Evolutionary conservation across 2,888 invertebrate genomes (phyloP), one percentile per base, ranked within the genome.

Genomic region (Melanophora roralis): DNA sequence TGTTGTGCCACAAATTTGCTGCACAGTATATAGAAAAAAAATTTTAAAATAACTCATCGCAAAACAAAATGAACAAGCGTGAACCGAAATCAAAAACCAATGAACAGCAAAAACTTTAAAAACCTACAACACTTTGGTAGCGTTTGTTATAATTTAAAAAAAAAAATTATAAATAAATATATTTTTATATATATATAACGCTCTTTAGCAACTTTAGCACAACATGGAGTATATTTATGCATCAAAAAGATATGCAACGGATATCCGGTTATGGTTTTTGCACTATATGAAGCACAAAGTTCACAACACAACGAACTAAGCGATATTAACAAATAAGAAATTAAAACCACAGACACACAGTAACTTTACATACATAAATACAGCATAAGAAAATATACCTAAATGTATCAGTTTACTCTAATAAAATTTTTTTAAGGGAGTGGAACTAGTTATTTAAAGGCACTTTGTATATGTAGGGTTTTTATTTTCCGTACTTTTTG

Each of bases 241-340:
- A 60, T 36, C 53, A 43, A 51, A 69, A 79, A 62, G 65, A 65
- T 65, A 80, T 78, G 36, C 73, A 72, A 43, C 71, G 75, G 79
- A 75, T 80, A 75, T 80, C 75, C 79, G 75, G 60, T 80, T 71
- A 65, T 72, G 74, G 75, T 40, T 71, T 75, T 75, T 62, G 71
- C 71, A 43, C 75, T 75, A 72, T 62, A 62, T 57, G 75, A 38
- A 71, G 71, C 65, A 67, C 65, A 71, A 79, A 79, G 55, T 72
- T 72, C 14, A 74, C 16, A 59, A 16, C 14, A 67, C 7, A 62
- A 68, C 4, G 12, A 49, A 60, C 27, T n/a, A n/a, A n/a, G n/a
- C n/a, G 6, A 36, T 57, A 19, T 19, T 5, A 27, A 27, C 3
- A 6, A 5, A 27, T 27, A 27, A 27, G 27, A 27, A 27, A 6